A percentile compares a stretch with the other conserved stretches of the same genome.
These are phyloP conservation scores for Peromyscus eremicus DNA, from an alignment of 2,797 vertebrate species.

Conservation along the genomic window DNA sequence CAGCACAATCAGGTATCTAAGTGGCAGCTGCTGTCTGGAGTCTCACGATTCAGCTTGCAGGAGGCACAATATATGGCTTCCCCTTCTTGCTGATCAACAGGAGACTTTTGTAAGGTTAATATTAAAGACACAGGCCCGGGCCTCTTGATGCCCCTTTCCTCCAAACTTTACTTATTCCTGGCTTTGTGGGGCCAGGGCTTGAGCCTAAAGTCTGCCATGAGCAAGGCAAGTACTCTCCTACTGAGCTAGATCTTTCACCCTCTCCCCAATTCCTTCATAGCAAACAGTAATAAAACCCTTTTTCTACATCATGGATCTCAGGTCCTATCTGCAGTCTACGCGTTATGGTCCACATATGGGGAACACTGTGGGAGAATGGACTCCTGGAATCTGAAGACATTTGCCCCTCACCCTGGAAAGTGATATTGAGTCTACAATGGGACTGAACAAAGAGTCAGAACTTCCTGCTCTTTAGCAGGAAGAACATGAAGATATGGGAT, in stretches of 20 bases:
- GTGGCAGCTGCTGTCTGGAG: slow-evolving; percentile 55
- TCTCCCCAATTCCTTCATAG: background rate
- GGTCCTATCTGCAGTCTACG: background rate
- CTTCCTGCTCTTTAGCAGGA: background rate
- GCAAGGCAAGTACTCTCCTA: background rate
- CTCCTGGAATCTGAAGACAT: background rate
- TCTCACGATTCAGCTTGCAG: slow-evolving; percentile 53
- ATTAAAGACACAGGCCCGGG: background rate
- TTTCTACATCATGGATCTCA: background rate
- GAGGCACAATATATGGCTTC: background rate
- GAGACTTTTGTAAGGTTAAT: background rate
- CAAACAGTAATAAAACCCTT: background rate
- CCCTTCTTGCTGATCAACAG: background rate
- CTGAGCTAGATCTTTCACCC: background rate
- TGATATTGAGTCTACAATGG: background rate
- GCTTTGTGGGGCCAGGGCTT: background rate
- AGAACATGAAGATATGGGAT: background rate
- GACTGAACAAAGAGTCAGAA: background rate
- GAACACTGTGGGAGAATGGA: background rate
- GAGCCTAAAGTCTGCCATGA: background rate
- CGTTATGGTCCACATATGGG: background rate
- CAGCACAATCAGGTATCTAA: slow-evolving; percentile 65
- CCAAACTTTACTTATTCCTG: background rate
- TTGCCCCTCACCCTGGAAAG: background rate
- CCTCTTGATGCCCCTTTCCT: background rate